Evolutionary conservation across 1,140 invertebrate species (phyloP).

Genomic region (Zaprionus ornatus): DNA sequence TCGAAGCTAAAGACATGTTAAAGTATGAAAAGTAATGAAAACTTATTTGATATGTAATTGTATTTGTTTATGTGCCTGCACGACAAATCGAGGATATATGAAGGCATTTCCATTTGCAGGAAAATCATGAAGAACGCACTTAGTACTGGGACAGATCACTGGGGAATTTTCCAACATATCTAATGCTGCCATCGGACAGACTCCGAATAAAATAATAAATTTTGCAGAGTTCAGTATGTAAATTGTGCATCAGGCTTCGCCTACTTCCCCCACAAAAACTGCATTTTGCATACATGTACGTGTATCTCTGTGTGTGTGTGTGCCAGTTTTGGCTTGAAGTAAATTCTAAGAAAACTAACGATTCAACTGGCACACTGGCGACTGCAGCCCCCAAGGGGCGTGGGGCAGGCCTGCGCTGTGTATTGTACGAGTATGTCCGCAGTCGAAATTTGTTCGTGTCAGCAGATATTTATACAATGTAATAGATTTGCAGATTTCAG

Average conservation of each 20-base stretch:
- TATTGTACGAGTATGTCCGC: conserved; percentile 1
- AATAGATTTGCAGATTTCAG: conserved; percentile 12
- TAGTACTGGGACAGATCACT: neutral
- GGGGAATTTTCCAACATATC: neutral
- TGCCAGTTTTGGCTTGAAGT: conserved; percentile 10
- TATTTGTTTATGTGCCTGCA: conserved; percentile 3
- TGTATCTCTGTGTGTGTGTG: neutral
- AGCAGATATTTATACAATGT: conserved; percentile 28
- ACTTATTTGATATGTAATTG: neutral
- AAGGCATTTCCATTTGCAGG: neutral
- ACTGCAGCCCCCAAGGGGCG: neutral
- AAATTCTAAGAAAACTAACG: conserved; percentile 12
- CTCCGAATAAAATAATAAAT: conserved; percentile 1
- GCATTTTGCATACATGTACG: neutral
- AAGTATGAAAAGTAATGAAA: conserved; percentile 6
- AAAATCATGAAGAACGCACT: neutral
- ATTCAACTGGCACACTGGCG: neutral
- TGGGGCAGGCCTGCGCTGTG: neutral
- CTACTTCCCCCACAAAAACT: neutral
- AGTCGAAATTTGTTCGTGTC: conserved; percentile 15
- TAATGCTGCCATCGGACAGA: neutral
- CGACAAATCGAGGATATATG: neutral
- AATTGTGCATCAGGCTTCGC: neutral
- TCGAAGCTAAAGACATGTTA: conserved; percentile 1
- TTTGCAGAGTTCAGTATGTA: neutral